These are phyloP conservation scores for Phrixothrix hirtus DNA, from an alignment of 2,888 invertebrate genomes.

Conservation along the genomic window DNA sequence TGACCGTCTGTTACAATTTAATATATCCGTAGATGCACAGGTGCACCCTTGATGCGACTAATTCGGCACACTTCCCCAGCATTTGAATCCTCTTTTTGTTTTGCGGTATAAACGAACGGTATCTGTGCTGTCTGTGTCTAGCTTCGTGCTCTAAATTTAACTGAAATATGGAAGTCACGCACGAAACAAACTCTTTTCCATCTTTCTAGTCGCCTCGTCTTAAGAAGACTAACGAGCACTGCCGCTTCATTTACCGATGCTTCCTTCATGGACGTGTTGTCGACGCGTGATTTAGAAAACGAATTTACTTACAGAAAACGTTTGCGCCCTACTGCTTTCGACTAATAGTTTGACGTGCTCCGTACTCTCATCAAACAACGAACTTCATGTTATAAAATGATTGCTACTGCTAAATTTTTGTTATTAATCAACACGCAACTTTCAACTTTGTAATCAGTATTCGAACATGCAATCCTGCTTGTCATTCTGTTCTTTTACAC, in stretches of 20 bases:
- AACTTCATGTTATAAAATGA: constrained; percentile 46
- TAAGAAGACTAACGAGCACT: constrained; percentile 11
- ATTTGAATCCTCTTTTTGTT: constrained; percentile 1
- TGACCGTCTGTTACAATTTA: constrained; percentile 33
- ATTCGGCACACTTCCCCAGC: constrained; percentile 26
- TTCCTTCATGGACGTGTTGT: constrained; percentile 17
- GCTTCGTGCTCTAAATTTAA: constrained; percentile 22
- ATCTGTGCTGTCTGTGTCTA: constrained; percentile 8
- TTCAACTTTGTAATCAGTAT: constrained; percentile 46
- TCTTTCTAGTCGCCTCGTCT: constrained; percentile 6
- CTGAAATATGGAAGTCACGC: constrained; percentile 25
- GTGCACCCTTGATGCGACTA: constrained; percentile 28
- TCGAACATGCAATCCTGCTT: constrained; percentile 48
- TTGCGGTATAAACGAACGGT: constrained; percentile 13
- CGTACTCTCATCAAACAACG: constrained; percentile 49
- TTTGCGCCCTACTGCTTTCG: constrained; percentile 30
- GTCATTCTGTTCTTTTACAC: too few species aligned
- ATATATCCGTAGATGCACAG: constrained; percentile 37
- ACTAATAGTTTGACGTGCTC: constrained; percentile 43
- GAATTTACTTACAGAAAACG: constrained; percentile 24
- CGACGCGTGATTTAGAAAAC: constrained; percentile 18
- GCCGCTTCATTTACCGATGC: constrained; percentile 14
- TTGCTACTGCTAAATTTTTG: constrained; percentile 50
- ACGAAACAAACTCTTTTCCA: constrained; percentile 12
- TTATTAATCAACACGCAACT: constrained; percentile 50